phyloP scores from a whole-genome alignment of 2,888 invertebrate genomes.

The Stenotaenia linearis region DNA sequence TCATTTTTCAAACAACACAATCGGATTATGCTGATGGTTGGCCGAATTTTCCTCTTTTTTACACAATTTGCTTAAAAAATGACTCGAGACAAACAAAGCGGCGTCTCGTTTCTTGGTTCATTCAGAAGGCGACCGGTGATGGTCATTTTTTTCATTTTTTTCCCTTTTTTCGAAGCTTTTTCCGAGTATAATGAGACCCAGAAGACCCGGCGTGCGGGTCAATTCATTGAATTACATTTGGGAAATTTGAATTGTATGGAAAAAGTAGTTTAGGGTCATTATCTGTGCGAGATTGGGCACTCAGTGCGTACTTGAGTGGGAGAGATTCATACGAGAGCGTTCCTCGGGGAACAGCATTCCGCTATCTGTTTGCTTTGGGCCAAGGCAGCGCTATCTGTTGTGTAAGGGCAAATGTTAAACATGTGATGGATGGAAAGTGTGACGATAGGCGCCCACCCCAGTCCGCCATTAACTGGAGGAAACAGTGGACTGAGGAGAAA shows the following conservation, averaged over 20 bases:
- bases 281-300: not conserved
- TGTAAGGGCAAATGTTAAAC: constrained; percentile 21
- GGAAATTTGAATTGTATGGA: not conserved
- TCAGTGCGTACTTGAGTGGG: not conserved
- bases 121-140: no score
- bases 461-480: constrained; percentile 5
- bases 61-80: not conserved
- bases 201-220: not conserved
- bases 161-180: not conserved
- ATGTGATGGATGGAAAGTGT: constrained; percentile 20
- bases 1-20: constrained; percentile 6
- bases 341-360: not conserved
- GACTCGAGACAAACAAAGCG: no score
- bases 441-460: constrained; percentile 2
- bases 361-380: not conserved
- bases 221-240: not conserved
- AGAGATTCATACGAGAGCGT: not conserved
- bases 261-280: not conserved
- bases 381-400: constrained; percentile 17
- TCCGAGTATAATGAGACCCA: not conserved
- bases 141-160: not conserved
- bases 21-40: constrained; percentile 13
- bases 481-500: not conserved
- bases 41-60: not conserved
- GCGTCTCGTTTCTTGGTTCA: no score